Conservation (phyloP, 2,888 invertebrate species). For the Notodonta ziczac region DNA sequence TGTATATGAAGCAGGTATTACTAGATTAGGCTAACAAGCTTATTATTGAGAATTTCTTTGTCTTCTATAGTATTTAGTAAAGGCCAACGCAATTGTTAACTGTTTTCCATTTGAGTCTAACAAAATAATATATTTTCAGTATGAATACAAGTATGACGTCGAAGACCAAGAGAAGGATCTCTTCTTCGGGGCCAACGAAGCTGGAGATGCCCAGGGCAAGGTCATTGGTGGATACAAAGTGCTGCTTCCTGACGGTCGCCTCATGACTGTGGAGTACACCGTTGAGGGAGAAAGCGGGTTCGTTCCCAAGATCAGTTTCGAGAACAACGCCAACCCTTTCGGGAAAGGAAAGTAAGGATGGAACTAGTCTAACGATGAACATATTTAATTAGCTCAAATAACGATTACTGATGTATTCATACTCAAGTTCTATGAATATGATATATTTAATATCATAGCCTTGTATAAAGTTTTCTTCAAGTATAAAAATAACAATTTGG, state of each 20-base stretch:
- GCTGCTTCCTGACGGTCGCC: constrained; percentile 87
- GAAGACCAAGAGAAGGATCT: constrained; percentile 88
- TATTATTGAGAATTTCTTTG: background rate
- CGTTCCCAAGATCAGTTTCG: constrained; percentile 88
- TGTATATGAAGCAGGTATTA: background rate
- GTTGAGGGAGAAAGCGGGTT: constrained; percentile 90
- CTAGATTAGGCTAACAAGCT: constrained; percentile 4
- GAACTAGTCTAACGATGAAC: constrained; percentile 31
- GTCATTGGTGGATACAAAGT: constrained; percentile 88
- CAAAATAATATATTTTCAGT: constrained; percentile 73
- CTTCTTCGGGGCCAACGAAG: constrained; percentile 88
- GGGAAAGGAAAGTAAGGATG: constrained; percentile 65
- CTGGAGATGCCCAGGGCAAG: constrained; percentile 86
- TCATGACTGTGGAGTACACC: constrained; percentile 89
- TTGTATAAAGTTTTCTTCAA: background rate
- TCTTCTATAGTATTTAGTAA: background rate
- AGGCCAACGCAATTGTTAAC: background rate
- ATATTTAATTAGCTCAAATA: constrained; percentile 34
- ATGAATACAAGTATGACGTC: constrained; percentile 90
- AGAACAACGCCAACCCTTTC: constrained; percentile 85
- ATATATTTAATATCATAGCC: background rate
- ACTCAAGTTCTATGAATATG: constrained; percentile 28
- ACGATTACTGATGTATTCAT: constrained; percentile 18
- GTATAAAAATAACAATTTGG: no score
- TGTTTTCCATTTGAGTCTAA: no score